Evolutionary conservation across 2,113 vertebrate species (phyloP).

Genomic region (Phasianus colchicus): DNA sequence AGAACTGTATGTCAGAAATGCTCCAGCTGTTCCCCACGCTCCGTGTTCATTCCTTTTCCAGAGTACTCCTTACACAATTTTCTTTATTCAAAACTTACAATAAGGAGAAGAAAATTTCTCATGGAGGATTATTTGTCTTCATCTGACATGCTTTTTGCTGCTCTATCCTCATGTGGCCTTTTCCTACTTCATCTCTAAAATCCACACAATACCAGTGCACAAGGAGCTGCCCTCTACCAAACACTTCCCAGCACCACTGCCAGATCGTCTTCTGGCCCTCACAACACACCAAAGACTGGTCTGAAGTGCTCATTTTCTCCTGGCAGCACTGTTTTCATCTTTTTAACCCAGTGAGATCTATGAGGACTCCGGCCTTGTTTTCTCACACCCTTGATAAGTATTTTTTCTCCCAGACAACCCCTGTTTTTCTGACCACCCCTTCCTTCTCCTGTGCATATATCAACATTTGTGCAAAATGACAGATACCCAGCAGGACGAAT

Average conservation of each 20-base stretch:
- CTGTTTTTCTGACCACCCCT: neutral
- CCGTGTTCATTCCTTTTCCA: conserved; percentile 24
- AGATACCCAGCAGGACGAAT: neutral
- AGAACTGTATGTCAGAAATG: conserved; percentile 32
- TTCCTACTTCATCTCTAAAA: neutral
- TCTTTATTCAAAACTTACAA: conserved; percentile 43
- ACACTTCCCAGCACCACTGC: neutral
- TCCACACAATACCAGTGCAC: fast-evolving
- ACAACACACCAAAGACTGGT: neutral
- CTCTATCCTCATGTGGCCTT: neutral
- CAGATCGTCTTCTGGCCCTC: neutral
- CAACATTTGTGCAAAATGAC: conserved; percentile 13
- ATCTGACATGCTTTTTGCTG: neutral
- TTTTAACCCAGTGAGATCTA: neutral
- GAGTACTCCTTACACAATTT: neutral
- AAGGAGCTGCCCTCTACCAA: neutral
- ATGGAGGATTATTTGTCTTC: neutral
- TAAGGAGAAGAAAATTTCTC: conserved; percentile 30
- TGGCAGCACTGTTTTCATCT: neutral
- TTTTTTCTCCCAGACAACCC: neutral
- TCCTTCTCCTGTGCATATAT: neutral
- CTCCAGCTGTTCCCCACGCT: neutral
- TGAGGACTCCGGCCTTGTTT: neutral
- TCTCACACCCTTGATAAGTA: neutral
- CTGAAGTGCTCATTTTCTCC: neutral